Conservation (phyloP, 2,888 invertebrate species). For the Philereme vetulata region DNA sequence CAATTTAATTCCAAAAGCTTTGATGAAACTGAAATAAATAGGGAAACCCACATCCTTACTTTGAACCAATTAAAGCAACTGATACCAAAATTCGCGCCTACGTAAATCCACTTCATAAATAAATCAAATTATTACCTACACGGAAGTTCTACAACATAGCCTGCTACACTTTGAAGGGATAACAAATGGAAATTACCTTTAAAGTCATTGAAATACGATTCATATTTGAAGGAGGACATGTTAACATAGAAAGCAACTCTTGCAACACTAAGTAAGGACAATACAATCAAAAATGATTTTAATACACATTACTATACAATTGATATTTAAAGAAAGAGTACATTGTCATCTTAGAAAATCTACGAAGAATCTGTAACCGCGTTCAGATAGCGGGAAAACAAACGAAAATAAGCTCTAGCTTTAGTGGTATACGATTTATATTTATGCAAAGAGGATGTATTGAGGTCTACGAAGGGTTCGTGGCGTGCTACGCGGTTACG, state of each 20-base stretch:
- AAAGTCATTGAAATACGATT: constrained; percentile 2
- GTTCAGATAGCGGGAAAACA: too few relatives aligned
- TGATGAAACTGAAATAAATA: not conserved
- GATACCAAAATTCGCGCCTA: constrained; percentile 7
- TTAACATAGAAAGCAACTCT: not conserved
- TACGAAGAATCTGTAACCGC: too few relatives aligned
- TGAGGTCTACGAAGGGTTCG: not conserved
- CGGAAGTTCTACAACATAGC: too few relatives aligned
- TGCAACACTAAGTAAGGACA: too few relatives aligned
- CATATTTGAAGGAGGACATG: not conserved
- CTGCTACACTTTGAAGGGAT: too few relatives aligned
- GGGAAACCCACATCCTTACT: constrained; percentile 12
- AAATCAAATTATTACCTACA: constrained; percentile 10
- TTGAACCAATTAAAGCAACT: constrained; percentile 19
- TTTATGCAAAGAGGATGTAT: too few relatives aligned
- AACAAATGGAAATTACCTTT: constrained; percentile 5
- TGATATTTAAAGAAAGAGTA: too few relatives aligned
- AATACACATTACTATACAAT: too few relatives aligned
- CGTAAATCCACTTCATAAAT: constrained; percentile 24
- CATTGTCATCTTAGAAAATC: too few relatives aligned
- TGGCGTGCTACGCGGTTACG: constrained; percentile 9
- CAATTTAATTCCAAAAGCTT: constrained; percentile 6
- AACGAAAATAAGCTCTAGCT: too few relatives aligned
- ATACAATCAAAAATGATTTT: too few relatives aligned
- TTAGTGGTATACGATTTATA: too few relatives aligned